A percentile compares a stretch with the other conserved stretches of the same genome.
These are phyloP conservation scores for Chironomus riparius DNA, from an alignment of 2,888 invertebrate species.

Conservation along the genomic window DNA sequence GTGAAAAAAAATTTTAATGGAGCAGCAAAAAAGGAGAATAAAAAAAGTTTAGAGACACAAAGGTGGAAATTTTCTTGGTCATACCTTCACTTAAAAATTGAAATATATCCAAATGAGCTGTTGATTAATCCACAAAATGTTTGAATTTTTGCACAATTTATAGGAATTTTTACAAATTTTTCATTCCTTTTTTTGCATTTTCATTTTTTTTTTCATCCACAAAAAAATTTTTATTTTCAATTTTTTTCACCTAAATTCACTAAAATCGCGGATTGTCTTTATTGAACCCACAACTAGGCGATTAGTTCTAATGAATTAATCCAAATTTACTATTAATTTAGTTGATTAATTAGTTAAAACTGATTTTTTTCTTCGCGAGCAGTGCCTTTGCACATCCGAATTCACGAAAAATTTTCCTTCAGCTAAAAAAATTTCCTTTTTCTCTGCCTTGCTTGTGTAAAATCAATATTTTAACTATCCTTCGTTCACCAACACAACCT, in stretches of 20 bases:
- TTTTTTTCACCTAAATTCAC: not conserved
- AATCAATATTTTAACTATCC: conserved; percentile 25
- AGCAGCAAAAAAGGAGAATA: too few species aligned
- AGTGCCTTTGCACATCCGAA: conserved; percentile 10
- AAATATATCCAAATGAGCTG: too few species aligned
- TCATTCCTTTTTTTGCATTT: not conserved
- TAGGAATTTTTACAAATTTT: too few species aligned
- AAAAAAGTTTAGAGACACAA: too few species aligned
- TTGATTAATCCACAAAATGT: too few species aligned
- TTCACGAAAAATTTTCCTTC: conserved; percentile 25
- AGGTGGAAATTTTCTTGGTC: too few species aligned
- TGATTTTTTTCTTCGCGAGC: conserved; percentile 14
- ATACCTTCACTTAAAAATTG: too few species aligned
- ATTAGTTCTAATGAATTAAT: not conserved
- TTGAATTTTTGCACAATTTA: too few species aligned
- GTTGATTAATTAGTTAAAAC: conserved; percentile 23
- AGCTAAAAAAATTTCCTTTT: conserved; percentile 17
- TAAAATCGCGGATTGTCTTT: not conserved
- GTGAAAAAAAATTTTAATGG: too few species aligned
- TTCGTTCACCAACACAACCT: not conserved
- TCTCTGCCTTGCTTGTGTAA: not conserved
- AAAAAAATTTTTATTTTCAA: not conserved
- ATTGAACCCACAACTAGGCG: not conserved
- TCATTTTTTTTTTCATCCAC: not conserved
- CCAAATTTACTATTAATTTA: conserved; percentile 14